phyloP scores from a whole-genome alignment of 2,888 invertebrate genomes.

The Mallateleia sp. region DNA sequence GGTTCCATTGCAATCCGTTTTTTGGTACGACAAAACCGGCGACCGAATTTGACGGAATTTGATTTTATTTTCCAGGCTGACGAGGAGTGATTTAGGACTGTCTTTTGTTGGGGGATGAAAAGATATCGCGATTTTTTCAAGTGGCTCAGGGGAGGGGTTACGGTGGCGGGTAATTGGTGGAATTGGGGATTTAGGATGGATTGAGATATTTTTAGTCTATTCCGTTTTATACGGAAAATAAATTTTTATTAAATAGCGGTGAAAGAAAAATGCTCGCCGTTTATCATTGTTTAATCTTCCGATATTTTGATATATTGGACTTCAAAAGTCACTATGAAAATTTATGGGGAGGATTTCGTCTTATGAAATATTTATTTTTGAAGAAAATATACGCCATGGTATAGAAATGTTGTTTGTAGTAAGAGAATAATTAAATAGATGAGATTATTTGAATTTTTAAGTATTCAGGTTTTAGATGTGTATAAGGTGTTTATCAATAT shows the following conservation, averaged over 20 bases:
- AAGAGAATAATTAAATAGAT: no score
- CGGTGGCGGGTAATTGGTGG: neutral
- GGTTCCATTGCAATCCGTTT: slow-evolving; percentile 51
- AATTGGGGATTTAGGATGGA: neutral
- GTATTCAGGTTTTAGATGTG: no score
- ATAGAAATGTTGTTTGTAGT: no score
- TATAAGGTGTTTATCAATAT: no score
- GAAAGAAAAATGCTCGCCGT: slow-evolving; percentile 20
- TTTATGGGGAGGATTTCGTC: slow-evolving; percentile 9
- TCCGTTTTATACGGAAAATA: slow-evolving; percentile 5
- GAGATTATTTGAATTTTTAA: no score
- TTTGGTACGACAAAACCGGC: slow-evolving; percentile 29
- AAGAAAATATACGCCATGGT: neutral
- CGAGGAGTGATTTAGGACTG: slow-evolving; percentile 22
- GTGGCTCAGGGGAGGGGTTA: neutral
- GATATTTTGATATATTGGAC: slow-evolving; percentile 47
- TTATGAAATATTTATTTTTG: slow-evolving; percentile 24
- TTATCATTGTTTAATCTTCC: slow-evolving; percentile 42
- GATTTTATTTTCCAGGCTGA: slow-evolving; percentile 49
- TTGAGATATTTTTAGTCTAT: neutral
- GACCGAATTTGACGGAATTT: slow-evolving; percentile 49
- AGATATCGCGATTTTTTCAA: neutral
- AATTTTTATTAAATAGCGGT: slow-evolving; percentile 13
- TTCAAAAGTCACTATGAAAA: slow-evolving; percentile 26
- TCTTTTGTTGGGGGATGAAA: slow-evolving; percentile 34